Evolutionary conservation across 2,797 vertebrate species (phyloP).

Genomic region (Picus viridis): DNA sequence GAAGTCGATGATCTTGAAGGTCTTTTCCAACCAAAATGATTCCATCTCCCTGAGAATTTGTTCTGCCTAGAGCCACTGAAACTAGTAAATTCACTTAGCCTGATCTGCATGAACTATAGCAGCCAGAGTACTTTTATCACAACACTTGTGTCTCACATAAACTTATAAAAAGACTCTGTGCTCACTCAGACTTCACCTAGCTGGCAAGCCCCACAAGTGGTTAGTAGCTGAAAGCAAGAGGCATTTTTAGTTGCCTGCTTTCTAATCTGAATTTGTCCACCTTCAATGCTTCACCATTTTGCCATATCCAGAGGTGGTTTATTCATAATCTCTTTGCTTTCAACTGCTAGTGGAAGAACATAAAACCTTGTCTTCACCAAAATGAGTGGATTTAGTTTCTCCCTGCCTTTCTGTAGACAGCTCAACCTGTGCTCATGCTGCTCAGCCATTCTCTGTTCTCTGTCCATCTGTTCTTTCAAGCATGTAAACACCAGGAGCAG

Average conservation of each 20-base stretch:
- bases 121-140: not conserved
- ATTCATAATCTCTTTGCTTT: not conserved
- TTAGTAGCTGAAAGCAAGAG: not conserved
- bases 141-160: not conserved
- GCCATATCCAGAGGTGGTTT: not conserved
- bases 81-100: not conserved
- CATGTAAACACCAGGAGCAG: not conserved
- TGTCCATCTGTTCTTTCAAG: slow-evolving; percentile 26
- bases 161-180: not conserved
- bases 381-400: not conserved
- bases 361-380: not conserved
- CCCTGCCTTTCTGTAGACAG: not conserved
- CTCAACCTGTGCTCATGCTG: not conserved
- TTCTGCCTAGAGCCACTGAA: not conserved
- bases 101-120: not conserved
- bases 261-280: not conserved
- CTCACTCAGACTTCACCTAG: not conserved
- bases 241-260: not conserved
- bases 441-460: not conserved
- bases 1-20: too few relatives aligned
- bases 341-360: not conserved
- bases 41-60: too few relatives aligned
- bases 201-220: not conserved
- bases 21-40: too few relatives aligned
- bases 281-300: not conserved